phyloP scores from a whole-genome alignment of 2,797 vertebrate genomes.

The Pangasius macronema region DNA sequence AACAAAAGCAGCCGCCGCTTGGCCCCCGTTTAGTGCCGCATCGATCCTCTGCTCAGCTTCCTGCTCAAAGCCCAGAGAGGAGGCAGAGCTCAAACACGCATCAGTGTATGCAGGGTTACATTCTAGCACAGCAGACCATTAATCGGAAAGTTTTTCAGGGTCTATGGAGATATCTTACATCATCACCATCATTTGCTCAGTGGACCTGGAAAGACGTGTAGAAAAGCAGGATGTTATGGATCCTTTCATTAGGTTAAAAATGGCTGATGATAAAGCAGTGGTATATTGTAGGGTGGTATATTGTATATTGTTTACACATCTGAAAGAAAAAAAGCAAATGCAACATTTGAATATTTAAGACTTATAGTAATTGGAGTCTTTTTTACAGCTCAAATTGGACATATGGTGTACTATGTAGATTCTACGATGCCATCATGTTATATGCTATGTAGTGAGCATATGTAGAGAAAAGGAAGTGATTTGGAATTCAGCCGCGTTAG shows the following conservation, averaged over 20 bases:
- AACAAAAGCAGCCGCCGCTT: constrained; percentile 34
- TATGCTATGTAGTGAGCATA: background rate
- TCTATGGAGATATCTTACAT: constrained; percentile 17
- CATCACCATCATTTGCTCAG: constrained; percentile 11
- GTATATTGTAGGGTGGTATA: background rate
- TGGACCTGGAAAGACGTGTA: background rate
- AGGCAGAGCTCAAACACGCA: constrained; percentile 7
- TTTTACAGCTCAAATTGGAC: background rate
- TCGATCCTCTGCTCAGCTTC: constrained; percentile 45
- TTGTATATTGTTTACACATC: background rate
- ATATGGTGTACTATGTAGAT: background rate
- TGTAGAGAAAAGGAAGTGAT: background rate
- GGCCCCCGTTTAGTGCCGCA: constrained; percentile 42
- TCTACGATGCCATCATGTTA: background rate
- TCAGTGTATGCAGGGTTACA: constrained; percentile 5
- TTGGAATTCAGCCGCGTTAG: background rate
- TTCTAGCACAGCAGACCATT: constrained; percentile 1
- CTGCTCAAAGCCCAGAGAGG: constrained; percentile 29
- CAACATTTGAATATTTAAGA: background rate
- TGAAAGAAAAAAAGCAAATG: background rate
- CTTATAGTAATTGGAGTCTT: background rate
- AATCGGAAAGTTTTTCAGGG: background rate
- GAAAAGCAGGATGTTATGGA: background rate
- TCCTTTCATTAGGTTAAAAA: constrained; percentile 24
- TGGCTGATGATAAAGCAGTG: background rate